Conservation (phyloP, 2,797 vertebrate genomes). For the Argentina silus region DNA sequence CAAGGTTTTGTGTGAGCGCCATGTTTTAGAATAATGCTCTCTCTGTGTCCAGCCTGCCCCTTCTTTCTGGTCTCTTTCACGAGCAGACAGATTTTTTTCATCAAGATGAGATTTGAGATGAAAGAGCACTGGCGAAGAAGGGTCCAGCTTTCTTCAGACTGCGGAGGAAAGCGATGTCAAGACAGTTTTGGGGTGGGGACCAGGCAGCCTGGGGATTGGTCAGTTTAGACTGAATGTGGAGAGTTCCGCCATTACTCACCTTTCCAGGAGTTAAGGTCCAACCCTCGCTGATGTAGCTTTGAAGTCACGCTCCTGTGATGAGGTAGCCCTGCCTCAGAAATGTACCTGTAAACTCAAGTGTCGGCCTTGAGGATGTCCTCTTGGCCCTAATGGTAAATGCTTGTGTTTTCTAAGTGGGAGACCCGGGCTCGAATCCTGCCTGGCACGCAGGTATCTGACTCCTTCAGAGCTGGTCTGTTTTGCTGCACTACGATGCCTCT, state of each 20-base stretch:
- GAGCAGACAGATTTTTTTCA: conserved; percentile 39
- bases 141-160: conserved; percentile 14
- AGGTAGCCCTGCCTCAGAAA: too few relatives aligned
- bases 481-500: too few relatives aligned
- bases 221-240: neutral
- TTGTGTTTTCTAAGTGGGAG: too few relatives aligned
- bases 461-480: too few relatives aligned
- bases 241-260: neutral
- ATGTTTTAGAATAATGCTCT: conserved; percentile 75
- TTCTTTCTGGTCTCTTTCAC: conserved; percentile 12
- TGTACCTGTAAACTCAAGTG: too few relatives aligned
- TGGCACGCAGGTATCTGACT: too few relatives aligned
- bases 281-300: too few relatives aligned
- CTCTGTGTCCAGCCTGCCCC: conserved; percentile 56
- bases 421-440: too few relatives aligned
- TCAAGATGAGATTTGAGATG: conserved; percentile 41
- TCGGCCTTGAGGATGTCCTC: too few relatives aligned
- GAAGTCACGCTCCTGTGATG: too few relatives aligned
- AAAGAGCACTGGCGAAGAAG: conserved; percentile 23
- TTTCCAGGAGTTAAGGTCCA: neutral
- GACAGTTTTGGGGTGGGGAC: conserved; percentile 3
- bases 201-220: neutral
- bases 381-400: too few relatives aligned
- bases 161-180: conserved; percentile 4
- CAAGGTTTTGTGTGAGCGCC: conserved; percentile 56